Evolutionary conservation across 2,797 vertebrate species (phyloP).

Genomic region (Lepus oiostolus): DNA sequence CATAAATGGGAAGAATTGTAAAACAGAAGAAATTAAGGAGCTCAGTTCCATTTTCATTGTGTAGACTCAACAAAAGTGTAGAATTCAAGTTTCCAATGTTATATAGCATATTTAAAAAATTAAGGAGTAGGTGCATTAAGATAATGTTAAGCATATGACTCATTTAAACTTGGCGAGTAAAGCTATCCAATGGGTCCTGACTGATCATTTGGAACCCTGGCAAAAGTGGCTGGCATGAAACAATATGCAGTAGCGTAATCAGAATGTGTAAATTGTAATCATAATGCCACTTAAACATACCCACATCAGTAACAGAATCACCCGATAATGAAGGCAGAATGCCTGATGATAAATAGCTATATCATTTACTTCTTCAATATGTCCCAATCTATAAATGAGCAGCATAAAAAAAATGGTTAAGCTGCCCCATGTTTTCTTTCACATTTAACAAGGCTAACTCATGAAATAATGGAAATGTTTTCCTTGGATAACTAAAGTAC

Average conservation of each 20-base stretch:
- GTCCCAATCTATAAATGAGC: constrained; percentile 33
- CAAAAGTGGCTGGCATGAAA: constrained; percentile 18
- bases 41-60: not conserved
- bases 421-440: not conserved
- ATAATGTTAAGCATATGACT: constrained; percentile 59
- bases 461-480: constrained; percentile 19
- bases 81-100: constrained; percentile 12
- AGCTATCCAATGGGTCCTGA: not conserved
- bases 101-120: constrained; percentile 54
- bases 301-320: not conserved
- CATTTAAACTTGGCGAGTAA: constrained; percentile 55
- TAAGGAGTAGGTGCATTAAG: constrained; percentile 63
- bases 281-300: not conserved
- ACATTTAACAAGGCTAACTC: not conserved
- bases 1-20: not conserved
- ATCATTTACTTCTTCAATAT: not conserved
- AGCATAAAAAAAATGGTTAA: not conserved
- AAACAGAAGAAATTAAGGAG: not conserved
- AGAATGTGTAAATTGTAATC: not conserved
- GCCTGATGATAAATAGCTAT: not conserved
- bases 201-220: constrained; percentile 53
- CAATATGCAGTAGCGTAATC: not conserved
- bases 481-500: not conserved
- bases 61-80: not conserved
- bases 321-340: not conserved